These are phyloP conservation scores for Sciaenops ocellatus DNA, from an alignment of 2,797 vertebrate species.

Conservation along the genomic window DNA sequence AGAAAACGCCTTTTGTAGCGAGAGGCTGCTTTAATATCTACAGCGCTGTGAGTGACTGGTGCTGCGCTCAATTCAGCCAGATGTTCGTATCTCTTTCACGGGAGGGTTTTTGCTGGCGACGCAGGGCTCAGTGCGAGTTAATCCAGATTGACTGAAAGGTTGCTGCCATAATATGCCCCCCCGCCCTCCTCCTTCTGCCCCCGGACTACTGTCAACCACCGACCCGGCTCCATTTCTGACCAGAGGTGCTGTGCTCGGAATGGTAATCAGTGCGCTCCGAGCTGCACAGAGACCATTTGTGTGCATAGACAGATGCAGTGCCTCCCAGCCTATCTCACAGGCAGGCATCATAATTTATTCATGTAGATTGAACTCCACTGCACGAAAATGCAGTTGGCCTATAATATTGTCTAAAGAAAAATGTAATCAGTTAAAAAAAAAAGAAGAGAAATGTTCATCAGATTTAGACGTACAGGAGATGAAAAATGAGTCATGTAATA, in stretches of 20 bases:
- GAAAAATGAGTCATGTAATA: conserved; percentile 12
- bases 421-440: conserved; percentile 17
- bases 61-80: conserved; percentile 80
- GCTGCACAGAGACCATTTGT: conserved; percentile 83
- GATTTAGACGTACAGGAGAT: background rate
- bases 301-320: conserved; percentile 80
- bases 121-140: conserved; percentile 74
- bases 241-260: conserved; percentile 82
- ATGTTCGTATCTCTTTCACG: conserved; percentile 79
- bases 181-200: conserved; percentile 27
- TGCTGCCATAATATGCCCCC: conserved; percentile 70
- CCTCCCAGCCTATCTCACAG: conserved; percentile 77
- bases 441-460: conserved; percentile 2
- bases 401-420: conserved; percentile 37
- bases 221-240: conserved; percentile 82
- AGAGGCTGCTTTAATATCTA: conserved; percentile 67
- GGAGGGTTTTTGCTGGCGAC: conserved; percentile 57
- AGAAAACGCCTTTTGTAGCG: conserved; percentile 87
- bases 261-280: conserved; percentile 79
- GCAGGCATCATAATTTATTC: conserved; percentile 83
- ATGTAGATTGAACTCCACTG: conserved; percentile 74
- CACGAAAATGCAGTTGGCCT: conserved; percentile 60
- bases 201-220: conserved; percentile 72
- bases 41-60: conserved; percentile 68
- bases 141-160: conserved; percentile 82